Conservation (phyloP, 2,113 vertebrate species). For the Scalopus aquaticus region DNA sequence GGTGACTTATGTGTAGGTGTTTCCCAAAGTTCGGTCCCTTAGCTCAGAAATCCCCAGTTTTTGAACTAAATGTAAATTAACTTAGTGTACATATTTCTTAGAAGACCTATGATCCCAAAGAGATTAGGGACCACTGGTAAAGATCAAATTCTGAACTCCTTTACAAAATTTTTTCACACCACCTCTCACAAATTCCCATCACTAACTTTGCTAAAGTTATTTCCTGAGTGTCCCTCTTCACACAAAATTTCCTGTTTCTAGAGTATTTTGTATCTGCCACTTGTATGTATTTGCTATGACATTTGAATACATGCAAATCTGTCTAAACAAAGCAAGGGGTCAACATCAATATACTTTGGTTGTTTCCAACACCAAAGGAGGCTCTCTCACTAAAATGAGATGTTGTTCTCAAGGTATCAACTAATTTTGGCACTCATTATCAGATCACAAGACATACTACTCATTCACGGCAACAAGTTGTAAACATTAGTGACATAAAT, state of each 20-base stretch:
- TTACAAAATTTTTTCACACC: neutral
- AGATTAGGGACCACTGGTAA: neutral
- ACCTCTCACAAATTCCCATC: neutral
- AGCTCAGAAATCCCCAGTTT: neutral
- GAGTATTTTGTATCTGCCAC: neutral
- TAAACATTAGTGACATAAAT: constrained; percentile 29
- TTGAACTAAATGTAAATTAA: neutral
- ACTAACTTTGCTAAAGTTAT: neutral
- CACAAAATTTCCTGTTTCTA: neutral
- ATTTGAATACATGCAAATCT: neutral
- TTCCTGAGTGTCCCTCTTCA: neutral
- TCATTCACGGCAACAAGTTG: constrained; percentile 10
- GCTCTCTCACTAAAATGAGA: constrained; percentile 13
- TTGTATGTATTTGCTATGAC: neutral
- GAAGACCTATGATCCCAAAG: neutral
- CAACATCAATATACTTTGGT: neutral
- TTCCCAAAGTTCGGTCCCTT: neutral
- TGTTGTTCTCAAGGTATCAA: constrained; percentile 16
- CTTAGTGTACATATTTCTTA: neutral
- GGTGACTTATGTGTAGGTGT: neutral
- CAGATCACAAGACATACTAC: neutral
- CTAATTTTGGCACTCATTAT: neutral
- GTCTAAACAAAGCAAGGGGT: neutral
- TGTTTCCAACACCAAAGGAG: neutral
- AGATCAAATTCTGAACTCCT: neutral